Evolutionary conservation across 2,888 invertebrate genomes (phyloP), one percentile per base, ranked within the genome.

Genomic region (Torymus auratus): DNA sequence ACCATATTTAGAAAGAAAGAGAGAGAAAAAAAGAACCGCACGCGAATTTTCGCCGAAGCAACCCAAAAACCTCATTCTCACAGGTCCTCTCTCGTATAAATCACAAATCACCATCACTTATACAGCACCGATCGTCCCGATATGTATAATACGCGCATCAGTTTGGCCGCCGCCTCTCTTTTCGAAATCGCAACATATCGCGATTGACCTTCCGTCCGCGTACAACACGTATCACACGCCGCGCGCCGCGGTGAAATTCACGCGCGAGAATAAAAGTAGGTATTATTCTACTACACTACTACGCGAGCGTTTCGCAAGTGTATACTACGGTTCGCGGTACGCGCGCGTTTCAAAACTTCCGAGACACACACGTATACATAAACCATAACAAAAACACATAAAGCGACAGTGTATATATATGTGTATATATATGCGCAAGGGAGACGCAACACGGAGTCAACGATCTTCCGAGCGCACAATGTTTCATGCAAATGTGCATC

Each of bases 331-430:
- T 62, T 62, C 72, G n/a, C 62, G 11, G 15, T 28, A 12, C 62
- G 14, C 15, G 17, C 15, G 17, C 52, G 17, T 82, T 82, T 80
- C 82, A 80, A 80, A 82, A 82, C 82, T 80, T 80, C 82, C 82
- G 78, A 80, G 78, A 69, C 70, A 13, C 28, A 28, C 28, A 28
- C 28, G 20, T 2, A 20, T 20, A 20, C 20, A 2, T 2, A 4
- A 28, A 28, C 65, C 71, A 52, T 56, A 73, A 70, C 73, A 70
- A 72, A 79, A 65, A 77, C 60, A 77, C 60, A 70, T 50, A 56
- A 56, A 69, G 58, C 56, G 3, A 50, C 12, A 55, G n/a, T 13
- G 52, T 28, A 28, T 28, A 2, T 28, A 28, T 28, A 28, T 28
- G 4, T 2, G 28, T 28, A 28, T 28, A 4, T 28, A 28, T 28